Evolutionary conservation across 2,888 invertebrate species (phyloP), one percentile per base, ranked within the genome.

Genomic region (Ichneumoninae sp.): DNA sequence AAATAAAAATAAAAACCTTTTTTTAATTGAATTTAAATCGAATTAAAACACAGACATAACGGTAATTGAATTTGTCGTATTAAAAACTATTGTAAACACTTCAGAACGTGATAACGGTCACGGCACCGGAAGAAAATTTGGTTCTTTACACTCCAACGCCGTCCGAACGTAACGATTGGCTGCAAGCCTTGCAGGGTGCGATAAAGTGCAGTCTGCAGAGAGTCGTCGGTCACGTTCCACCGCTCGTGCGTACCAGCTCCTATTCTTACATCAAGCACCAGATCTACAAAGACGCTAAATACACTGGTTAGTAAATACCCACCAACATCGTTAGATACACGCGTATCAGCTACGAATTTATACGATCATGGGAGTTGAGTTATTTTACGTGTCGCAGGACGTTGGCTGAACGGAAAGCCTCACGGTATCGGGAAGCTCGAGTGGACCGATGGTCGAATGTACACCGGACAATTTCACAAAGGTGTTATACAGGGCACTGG

Each of bases 371-470:
- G 36, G 36, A 65, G 47, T 68, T 44, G 50, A 54, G 33, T 62
- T 22, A 10, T 62, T 72, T 68, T 52, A 6, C 60, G 74, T 72
- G 44, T 68, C 82, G 16, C 72, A 94, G 94, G 97, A 0, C 95
- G 96, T 80, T 98, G 98, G 98, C 93, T 96, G 83, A 96, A 96
- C 91, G 98, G 97, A 0, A 96, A 97, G 91, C 95, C 98, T 90
- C 97, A 98, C 92, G 98, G 98, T 0, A 95, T 95, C 91, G 98
- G 98, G 4, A 96, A 96, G 92, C 93, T 98, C 82, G 96, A 96
- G 90, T 98, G 97, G 97, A 94, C 95, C 0, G 97, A 98, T 94
- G 97, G 97, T 0, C 96, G 96, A 89, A 94, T 95, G 77, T 98
- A 97, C 90, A 95, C 95, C n/a, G 98, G 98, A 0, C 96, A 97